phyloP scores from a whole-genome alignment of 2,888 invertebrate species.

The Phortica magna region DNA sequence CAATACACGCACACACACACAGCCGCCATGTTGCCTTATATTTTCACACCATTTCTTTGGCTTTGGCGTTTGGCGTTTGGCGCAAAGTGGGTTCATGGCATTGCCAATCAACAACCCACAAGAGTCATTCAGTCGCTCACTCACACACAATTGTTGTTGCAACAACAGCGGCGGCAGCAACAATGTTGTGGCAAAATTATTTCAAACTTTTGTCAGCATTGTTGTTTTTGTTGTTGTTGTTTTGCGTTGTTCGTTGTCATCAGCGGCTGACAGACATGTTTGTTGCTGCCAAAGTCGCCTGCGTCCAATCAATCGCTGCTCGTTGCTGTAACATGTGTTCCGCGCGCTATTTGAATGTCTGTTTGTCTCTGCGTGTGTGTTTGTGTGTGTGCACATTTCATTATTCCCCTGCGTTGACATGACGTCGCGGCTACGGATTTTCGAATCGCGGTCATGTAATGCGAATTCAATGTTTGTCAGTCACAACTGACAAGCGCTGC shows the following conservation, averaged over 20 bases:
- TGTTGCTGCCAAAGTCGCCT: neutral
- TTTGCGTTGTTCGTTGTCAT: constrained; percentile 1
- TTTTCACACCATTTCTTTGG: neutral
- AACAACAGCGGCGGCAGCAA: neutral
- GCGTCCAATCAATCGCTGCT: constrained; percentile 25
- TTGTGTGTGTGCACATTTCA: constrained; percentile 1
- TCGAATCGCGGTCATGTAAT: constrained; percentile 67
- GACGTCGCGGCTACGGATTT: constrained; percentile 51
- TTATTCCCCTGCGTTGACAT: constrained; percentile 29
- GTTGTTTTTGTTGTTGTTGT: neutral
- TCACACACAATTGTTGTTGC: constrained; percentile 28
- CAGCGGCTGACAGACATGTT: neutral
- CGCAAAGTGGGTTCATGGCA: neutral
- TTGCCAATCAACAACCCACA: neutral
- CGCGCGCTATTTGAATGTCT: neutral
- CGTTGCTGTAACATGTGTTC: constrained; percentile 12
- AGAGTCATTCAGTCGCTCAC: neutral
- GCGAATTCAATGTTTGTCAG: constrained; percentile 67
- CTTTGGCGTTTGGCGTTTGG: neutral
- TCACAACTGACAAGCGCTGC: constrained; percentile 27
- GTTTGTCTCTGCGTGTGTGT: neutral
- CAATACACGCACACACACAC: neutral
- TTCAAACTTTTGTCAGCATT: constrained; percentile 10
- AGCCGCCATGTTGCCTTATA: neutral
- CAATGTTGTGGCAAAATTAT: neutral